A percentile compares a stretch with the other conserved stretches of the same genome.
phyloP scores from a whole-genome alignment of 2,888 invertebrate genomes.

The Aromia moschata region DNA sequence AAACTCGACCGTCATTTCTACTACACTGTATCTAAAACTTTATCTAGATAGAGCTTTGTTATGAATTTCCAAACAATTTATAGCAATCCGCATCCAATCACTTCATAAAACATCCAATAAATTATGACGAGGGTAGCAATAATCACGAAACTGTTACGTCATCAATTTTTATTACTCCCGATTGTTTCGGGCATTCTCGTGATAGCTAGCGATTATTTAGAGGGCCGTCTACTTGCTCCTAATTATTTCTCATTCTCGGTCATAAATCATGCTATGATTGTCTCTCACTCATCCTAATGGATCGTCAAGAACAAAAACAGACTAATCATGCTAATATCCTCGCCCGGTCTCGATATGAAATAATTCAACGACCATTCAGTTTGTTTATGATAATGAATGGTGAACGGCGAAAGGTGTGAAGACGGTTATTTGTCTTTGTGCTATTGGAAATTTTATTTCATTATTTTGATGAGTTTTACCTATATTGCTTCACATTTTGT shows the following conservation, averaged over 20 bases:
- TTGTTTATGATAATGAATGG: conserved; percentile 9
- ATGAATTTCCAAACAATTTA: neutral
- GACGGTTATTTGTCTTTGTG: conserved; percentile 15
- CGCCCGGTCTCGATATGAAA: conserved; percentile 5
- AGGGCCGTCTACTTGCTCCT: conserved; percentile 19
- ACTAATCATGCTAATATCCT: conserved; percentile 28
- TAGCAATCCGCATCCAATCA: neutral
- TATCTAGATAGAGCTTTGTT: too few species aligned
- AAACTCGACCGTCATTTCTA: too few species aligned
- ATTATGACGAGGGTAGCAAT: conserved; percentile 8
- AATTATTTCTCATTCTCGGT: conserved; percentile 20
- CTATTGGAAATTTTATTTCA: neutral
- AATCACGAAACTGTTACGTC: conserved; percentile 19
- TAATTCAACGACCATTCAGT: conserved; percentile 11
- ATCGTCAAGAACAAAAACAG: conserved; percentile 29
- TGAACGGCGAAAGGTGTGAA: conserved; percentile 11
- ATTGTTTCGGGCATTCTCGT: conserved; percentile 22
- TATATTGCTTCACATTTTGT: too few species aligned
- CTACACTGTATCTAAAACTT: too few species aligned
- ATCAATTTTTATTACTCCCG: conserved; percentile 22
- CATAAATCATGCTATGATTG: conserved; percentile 28
- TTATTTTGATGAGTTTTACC: too few species aligned
- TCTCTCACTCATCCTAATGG: conserved; percentile 16
- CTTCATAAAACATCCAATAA: neutral
- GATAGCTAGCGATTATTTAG: conserved; percentile 24